Conservation (phyloP, 2,113 vertebrate genomes). For the Corythornis vintsioides region DNA sequence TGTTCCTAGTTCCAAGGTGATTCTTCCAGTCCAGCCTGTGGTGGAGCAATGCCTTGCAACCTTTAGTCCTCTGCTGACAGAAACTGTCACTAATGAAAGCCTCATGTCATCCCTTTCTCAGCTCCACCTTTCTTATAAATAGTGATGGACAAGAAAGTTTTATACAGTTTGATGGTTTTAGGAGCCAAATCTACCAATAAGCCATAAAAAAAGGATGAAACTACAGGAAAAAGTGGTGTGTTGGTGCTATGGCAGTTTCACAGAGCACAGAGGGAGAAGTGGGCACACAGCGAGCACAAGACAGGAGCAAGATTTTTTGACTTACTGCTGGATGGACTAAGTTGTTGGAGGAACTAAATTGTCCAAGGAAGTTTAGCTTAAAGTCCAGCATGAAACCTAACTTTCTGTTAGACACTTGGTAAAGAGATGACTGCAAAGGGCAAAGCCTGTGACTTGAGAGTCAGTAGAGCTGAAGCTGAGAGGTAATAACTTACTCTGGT, state of each 20-base stretch:
- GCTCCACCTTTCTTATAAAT: background rate
- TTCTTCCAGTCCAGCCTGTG: background rate
- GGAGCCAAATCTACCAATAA: background rate
- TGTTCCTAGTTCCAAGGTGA: background rate
- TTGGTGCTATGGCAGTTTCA: background rate
- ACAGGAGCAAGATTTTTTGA: background rate
- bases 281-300: background rate
- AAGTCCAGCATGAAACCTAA: background rate
- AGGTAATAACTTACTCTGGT: slow-evolving; percentile 46
- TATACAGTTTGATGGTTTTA: background rate
- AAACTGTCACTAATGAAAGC: background rate
- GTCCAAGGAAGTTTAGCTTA: background rate
- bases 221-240: background rate
- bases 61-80: background rate
- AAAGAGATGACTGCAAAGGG: background rate
- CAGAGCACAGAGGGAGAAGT: background rate
- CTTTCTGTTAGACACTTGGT: background rate
- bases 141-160: background rate
- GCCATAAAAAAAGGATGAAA: background rate
- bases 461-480: background rate
- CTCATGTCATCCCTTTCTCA: background rate
- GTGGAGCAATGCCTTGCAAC: background rate
- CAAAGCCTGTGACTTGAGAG: background rate
- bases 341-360: background rate
- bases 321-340: background rate